These are phyloP conservation scores for Masnerella sp. DNA, from an alignment of 2,888 invertebrate genomes.

Conservation along the genomic window DNA sequence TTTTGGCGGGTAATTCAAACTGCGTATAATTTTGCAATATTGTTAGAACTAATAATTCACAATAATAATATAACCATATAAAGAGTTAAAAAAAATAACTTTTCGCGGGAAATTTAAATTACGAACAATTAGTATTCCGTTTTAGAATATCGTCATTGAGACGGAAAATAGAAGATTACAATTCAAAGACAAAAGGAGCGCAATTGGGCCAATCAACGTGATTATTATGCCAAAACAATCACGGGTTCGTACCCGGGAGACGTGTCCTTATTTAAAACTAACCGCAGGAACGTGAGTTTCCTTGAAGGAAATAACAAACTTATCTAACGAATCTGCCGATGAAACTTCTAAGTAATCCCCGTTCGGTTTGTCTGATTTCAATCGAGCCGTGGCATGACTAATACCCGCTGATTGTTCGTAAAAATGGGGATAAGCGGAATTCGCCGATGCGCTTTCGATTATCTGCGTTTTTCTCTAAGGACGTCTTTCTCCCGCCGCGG, in stretches of 20 bases:
- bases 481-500: conserved; percentile 29
- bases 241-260: conserved; percentile 17
- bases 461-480: conserved; percentile 24
- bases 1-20: too few relatives aligned
- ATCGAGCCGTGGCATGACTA: conserved; percentile 37
- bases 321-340: conserved; percentile 31
- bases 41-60: too few relatives aligned
- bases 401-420: conserved; percentile 21
- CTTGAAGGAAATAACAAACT: conserved; percentile 32
- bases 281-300: conserved; percentile 25
- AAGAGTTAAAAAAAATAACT: too few relatives aligned
- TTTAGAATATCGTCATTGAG: too few relatives aligned
- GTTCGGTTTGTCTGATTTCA: conserved; percentile 28
- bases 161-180: neutral
- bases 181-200: neutral
- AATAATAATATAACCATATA: too few relatives aligned
- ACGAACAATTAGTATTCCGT: too few relatives aligned
- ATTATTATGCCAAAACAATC: conserved; percentile 18
- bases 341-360: conserved; percentile 25
- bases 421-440: conserved; percentile 16
- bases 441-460: conserved; percentile 28
- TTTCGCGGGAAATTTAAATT: too few relatives aligned
- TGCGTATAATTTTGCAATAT: too few relatives aligned
- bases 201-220: neutral
- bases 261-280: conserved; percentile 31